phyloP scores from a whole-genome alignment of 2,888 invertebrate genomes.

The Microplitis manilae region DNA sequence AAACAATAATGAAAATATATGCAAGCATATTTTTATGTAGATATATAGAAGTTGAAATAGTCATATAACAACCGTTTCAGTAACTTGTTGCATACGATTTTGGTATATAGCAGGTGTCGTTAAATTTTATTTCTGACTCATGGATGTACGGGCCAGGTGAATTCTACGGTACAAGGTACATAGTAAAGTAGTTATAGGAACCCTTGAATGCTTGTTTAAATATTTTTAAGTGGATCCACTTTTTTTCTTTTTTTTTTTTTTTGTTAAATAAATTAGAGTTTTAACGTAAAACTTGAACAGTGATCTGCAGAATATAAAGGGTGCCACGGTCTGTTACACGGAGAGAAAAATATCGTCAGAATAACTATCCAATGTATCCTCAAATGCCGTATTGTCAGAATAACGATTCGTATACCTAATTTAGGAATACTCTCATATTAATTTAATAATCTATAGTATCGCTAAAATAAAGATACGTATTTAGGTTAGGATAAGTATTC shows the following conservation, averaged over 20 bases:
- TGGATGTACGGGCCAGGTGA: neutral
- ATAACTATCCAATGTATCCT: no score
- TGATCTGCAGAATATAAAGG: neutral
- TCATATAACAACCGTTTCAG: slow-evolving; percentile 24
- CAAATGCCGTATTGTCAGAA: no score
- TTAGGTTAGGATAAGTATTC: no score
- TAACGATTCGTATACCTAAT: no score
- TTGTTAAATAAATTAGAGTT: no score
- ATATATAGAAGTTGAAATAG: slow-evolving; percentile 9
- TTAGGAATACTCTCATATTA: no score
- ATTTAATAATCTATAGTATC: no score
- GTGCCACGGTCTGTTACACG: neutral
- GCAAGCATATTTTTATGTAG: neutral
- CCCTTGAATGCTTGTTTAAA: neutral
- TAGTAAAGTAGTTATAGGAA: neutral
- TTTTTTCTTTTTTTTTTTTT: neutral
- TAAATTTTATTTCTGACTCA: neutral
- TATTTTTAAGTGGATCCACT: neutral
- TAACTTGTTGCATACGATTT: slow-evolving; percentile 1
- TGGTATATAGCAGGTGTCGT: neutral
- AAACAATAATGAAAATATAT: slow-evolving; percentile 18
- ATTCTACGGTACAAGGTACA: neutral
- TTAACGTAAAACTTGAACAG: no score
- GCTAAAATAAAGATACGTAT: no score
- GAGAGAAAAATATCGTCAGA: no score